Evolutionary conservation across 2,113 vertebrate genomes (phyloP), one percentile per base, ranked within the genome.

Genomic region (Lampris megalopsis): DNA sequence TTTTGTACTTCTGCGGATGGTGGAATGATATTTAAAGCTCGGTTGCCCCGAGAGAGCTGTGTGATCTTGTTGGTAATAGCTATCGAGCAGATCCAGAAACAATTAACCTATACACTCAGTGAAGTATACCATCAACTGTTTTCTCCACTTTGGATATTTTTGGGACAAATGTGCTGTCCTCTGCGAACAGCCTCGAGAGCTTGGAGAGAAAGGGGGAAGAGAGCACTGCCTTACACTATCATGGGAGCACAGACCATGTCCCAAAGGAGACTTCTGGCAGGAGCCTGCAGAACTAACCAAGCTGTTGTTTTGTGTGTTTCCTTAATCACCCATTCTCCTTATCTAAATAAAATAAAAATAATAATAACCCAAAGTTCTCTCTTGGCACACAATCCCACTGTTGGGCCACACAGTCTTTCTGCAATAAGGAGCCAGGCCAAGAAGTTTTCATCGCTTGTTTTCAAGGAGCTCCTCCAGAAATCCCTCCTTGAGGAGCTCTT

Each of bases 101-200:
- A 58, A 67, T 50, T 43, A 13, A 48, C 9, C 54, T 70, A 61
- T 58, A 24, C 54, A 49, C 65, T 69, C 61, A 77, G 66, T 71
- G 41, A 57, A 63, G 40, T 10, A 54, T 67, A 60, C 13, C 40
- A 35, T 38, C 42, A n/a, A 75, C 79, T 73, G 63, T 82, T 72
- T 42, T 53, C 35, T 57, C 40, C 57, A 6, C 57, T 64, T 42
- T 73, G 66, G 72, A 54, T 64, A 47, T 71, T 63, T 80, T 59
- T 67, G 81, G 76, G 76, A 72, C 75, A 49, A 47, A 62, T 41
- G 68, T 61, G 76, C 35, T 63, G 24, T 68, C 73, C 81, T 77
- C 83, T 75, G 65, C 63, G 61, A 81, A 77, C 52, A 49, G 52
- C 58, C 59, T 80, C 24, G 42, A 41, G 45, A 42, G 53, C 40